Percentiles rank a stretch among this genome's conserved stretches.
phyloP scores from a whole-genome alignment of 2,888 invertebrate genomes.

The Oscheius sp. region DNA sequence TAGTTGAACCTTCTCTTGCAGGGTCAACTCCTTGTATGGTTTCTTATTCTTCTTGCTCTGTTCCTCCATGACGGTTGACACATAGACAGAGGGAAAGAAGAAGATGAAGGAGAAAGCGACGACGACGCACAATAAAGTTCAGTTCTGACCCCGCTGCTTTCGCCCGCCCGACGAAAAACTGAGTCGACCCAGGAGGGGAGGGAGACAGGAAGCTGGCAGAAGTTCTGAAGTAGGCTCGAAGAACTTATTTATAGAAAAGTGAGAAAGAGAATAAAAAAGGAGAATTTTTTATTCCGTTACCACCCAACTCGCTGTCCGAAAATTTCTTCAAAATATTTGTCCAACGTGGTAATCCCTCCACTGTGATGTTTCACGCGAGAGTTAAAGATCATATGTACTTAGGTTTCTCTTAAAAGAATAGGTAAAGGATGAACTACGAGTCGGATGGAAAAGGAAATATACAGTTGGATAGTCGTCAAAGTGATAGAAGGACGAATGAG shows the following conservation, averaged over 20 bases:
- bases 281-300: too few relatives aligned
- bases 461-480: background rate
- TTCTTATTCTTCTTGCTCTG: constrained; percentile 56
- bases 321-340: too few relatives aligned
- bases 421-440: background rate
- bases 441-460: background rate
- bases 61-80: too few relatives aligned
- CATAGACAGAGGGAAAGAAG: constrained; percentile 7
- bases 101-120: constrained; percentile 25
- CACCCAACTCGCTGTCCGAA: too few relatives aligned
- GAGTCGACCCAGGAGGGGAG: constrained; percentile 2
- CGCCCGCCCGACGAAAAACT: constrained; percentile 14
- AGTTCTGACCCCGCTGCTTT: constrained; percentile 26
- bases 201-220: background rate
- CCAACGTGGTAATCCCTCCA: too few relatives aligned
- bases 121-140: constrained; percentile 21
- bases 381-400: too few relatives aligned
- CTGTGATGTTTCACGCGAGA: too few relatives aligned
- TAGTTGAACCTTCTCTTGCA: constrained; percentile 64
- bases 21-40: constrained; percentile 67
- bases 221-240: background rate
- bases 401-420: too few relatives aligned
- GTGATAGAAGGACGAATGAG: background rate
- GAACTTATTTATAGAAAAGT: background rate
- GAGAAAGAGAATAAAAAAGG: constrained; percentile 9